Evolutionary conservation across 2,888 invertebrate species (phyloP).

Genomic region (Pardosa pseudoannulata): DNA sequence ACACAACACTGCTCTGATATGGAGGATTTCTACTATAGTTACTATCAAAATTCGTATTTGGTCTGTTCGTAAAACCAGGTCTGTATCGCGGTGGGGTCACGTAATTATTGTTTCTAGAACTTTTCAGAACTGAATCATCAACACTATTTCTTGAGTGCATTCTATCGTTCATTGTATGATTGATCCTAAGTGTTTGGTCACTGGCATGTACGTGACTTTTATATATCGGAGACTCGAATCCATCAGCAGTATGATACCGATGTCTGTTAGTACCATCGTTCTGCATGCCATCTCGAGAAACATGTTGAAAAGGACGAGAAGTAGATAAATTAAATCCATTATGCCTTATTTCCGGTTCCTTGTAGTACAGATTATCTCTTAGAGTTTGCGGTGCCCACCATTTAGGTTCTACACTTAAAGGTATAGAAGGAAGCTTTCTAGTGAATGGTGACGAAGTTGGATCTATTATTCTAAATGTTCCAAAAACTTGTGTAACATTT

Average conservation of each 20-base stretch:
- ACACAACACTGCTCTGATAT: background rate
- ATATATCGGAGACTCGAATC: background rate
- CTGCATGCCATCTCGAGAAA: conserved; percentile 23
- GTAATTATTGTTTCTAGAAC: background rate
- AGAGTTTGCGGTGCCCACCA: conserved; percentile 38
- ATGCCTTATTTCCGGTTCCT: conserved; percentile 21
- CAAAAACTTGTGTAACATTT: conserved; percentile 55
- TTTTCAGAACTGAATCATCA: background rate
- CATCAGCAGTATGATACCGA: conserved; percentile 53
- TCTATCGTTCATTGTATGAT: background rate
- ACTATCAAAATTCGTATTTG: background rate
- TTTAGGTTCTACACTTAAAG: conserved; percentile 17
- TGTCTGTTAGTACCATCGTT: conserved; percentile 17
- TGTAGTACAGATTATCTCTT: conserved; percentile 29
- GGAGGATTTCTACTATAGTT: background rate
- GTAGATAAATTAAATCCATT: conserved; percentile 10
- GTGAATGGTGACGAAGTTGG: conserved; percentile 30
- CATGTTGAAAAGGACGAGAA: conserved; percentile 14
- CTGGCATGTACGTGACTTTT: background rate
- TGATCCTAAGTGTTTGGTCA: background rate
- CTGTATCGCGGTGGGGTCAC: background rate
- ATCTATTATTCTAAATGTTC: conserved; percentile 47
- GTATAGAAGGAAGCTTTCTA: conserved; percentile 16
- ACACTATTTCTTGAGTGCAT: background rate
- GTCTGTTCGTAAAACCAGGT: background rate